A percentile compares a stretch with the other conserved stretches of the same genome.
phyloP scores from a whole-genome alignment of 2,113 vertebrate genomes.

The Erythrolamprus reginae region DNA sequence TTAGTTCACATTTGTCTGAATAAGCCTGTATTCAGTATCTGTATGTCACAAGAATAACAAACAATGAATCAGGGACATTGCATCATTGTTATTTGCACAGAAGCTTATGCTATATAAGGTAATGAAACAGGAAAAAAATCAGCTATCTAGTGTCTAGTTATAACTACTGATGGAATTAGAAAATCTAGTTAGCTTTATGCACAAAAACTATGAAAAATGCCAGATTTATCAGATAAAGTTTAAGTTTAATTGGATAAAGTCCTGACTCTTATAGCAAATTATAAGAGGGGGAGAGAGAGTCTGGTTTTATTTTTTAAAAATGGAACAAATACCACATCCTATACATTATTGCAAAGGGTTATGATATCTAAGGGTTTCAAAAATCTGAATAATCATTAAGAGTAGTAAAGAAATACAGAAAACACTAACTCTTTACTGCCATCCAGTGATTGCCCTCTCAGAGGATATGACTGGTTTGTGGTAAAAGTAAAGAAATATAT shows the following conservation, averaged over 20 bases:
- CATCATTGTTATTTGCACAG: slow-evolving; percentile 50
- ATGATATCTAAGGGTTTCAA: background rate
- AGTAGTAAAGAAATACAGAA: background rate
- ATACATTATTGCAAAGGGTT: background rate
- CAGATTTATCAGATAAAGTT: too few relatives aligned
- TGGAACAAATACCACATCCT: background rate
- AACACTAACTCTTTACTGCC: background rate
- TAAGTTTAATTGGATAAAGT: too few relatives aligned
- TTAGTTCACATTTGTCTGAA: slow-evolving; percentile 29
- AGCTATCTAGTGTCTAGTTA: background rate
- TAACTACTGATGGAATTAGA: background rate
- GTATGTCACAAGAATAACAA: slow-evolving; percentile 40
- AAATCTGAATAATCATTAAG: background rate
- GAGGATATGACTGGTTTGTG: background rate
- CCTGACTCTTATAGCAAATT: background rate
- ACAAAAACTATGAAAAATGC: background rate
- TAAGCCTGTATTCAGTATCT: slow-evolving; percentile 41
- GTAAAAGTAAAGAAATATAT: background rate
- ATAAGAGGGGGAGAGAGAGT: background rate
- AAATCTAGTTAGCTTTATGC: background rate
- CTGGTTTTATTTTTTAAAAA: background rate
- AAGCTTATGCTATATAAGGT: background rate
- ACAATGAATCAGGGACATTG: slow-evolving; percentile 40
- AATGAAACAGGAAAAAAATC: background rate
- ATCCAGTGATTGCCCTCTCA: background rate